Evolutionary conservation across 2,113 vertebrate species (phyloP).

Genomic region (Syngnathus scovelli): DNA sequence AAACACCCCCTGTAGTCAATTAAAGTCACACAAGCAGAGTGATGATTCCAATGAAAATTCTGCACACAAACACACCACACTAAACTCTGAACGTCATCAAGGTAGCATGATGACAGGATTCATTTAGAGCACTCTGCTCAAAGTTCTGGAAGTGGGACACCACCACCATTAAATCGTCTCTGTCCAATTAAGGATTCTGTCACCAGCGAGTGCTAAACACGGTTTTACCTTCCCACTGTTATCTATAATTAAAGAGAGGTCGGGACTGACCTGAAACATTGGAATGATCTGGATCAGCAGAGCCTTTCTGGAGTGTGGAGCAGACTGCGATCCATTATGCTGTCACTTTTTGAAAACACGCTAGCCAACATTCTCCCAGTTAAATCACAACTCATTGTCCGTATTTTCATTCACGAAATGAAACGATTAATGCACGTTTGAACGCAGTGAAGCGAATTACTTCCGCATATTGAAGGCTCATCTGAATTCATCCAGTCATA

Average conservation of each 20-base stretch:
- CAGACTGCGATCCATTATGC: neutral
- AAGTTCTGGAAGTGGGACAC: neutral
- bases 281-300: constrained; percentile 3
- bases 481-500: neutral
- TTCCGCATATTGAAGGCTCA: neutral
- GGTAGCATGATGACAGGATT: neutral
- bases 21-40: neutral
- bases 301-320: neutral
- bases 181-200: neutral
- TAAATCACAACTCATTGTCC: neutral
- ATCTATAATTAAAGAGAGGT: constrained; percentile 23
- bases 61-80: neutral
- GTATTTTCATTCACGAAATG: neutral
- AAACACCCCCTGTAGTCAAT: neutral
- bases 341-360: neutral
- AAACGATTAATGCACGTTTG: neutral
- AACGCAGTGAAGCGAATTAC: neutral
- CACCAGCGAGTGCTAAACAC: neutral
- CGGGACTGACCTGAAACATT: neutral
- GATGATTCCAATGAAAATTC: neutral
- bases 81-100: neutral
- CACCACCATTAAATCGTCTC: neutral
- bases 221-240: constrained; percentile 10
- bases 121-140: neutral
- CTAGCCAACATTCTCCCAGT: neutral